Evolutionary conservation across 2,888 invertebrate species (phyloP), one percentile per base, ranked within the genome.

Genomic region (Polyommatus iphigenia): DNA sequence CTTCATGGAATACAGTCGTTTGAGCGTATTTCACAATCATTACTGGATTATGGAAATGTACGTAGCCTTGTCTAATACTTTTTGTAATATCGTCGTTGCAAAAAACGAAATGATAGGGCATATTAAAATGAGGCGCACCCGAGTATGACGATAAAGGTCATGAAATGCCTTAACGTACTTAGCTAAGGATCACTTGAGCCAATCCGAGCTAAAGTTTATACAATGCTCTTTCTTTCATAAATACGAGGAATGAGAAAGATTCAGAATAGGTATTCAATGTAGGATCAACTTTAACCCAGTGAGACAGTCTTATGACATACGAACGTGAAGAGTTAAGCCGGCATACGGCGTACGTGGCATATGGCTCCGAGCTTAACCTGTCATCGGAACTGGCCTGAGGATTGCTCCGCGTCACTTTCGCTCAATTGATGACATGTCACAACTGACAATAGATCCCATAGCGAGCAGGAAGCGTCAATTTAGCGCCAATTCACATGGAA

Each of bases 381-480:
- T 90, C 91, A 89, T 85, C 84, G 87, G 89, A 90, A 91, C 89
- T 87, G 86, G 87, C 89, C 88, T 87, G 89, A 89, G 87, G 87
- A 87, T 85, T 85, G 87, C 87, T 88, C 85, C 85, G 87, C 87
- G 87, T 86, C 87, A 86, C 90, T 91, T 90, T 90, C 91, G 90
- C 92, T 91, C 91, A 91, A 92, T 91, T 92, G 90, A 90, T 91
- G 90, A 86, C 89, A 88, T 89, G 90, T 90, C 90, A 89, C 89
- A 80, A 88, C 88, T 87, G 85, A 85, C 89, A 88, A 90, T 90
- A 89, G 67, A 67, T 67, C 67, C 88, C 88, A 86, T 91, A 92
- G 88, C 91, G 91, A 92, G 89, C 90, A 92, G 93, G 94, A 94
- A 92, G 90, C 86, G 87, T 88, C 91, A 93, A 92, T 93, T 94